Percentiles rank a stretch among this genome's conserved stretches.
These are phyloP conservation scores for Drosophila arizonae DNA, from an alignment of 1,140 invertebrate genomes.

Conservation along the genomic window DNA sequence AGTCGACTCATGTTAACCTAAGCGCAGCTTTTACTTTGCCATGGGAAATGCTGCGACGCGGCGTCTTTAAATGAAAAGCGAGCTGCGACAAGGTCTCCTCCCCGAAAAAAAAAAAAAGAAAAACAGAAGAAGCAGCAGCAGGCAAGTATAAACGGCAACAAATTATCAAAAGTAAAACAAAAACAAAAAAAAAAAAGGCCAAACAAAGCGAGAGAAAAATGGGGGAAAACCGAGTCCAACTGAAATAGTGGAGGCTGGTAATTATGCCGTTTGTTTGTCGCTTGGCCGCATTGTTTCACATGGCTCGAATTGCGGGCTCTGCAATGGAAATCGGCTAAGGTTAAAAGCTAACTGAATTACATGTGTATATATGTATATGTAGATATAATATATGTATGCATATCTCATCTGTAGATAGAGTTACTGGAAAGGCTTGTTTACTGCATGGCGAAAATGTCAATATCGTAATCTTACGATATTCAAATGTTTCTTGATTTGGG, in stretches of 20 bases:
- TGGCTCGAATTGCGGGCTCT: conserved; percentile 7
- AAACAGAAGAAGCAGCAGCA: not conserved
- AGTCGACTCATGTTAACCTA: conserved; percentile 44
- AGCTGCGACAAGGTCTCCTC: conserved; percentile 16
- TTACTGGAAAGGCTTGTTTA: no score
- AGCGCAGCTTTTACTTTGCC: conserved; percentile 66
- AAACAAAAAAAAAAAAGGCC: no score
- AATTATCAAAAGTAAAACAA: conserved; percentile 55
- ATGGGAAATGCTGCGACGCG: conserved; percentile 56
- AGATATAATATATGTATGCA: not conserved
- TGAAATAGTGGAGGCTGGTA: conserved; percentile 41
- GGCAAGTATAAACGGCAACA: conserved; percentile 49
- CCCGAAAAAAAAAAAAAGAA: conserved; percentile 26
- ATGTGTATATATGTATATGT: not conserved
- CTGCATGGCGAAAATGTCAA: not conserved
- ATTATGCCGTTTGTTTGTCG: conserved; percentile 47
- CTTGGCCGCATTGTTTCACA: conserved; percentile 28
- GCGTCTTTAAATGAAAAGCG: conserved; percentile 60
- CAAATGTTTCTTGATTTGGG: not conserved
- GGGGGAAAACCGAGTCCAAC: conserved; percentile 25
- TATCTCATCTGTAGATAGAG: not conserved
- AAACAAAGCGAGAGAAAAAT: conserved; percentile 10
- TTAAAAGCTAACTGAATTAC: not conserved
- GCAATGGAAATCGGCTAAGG: not conserved
- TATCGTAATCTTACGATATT: not conserved